Evolutionary conservation across 2,888 invertebrate genomes (phyloP).

Genomic region (Lithophane ornitopus): DNA sequence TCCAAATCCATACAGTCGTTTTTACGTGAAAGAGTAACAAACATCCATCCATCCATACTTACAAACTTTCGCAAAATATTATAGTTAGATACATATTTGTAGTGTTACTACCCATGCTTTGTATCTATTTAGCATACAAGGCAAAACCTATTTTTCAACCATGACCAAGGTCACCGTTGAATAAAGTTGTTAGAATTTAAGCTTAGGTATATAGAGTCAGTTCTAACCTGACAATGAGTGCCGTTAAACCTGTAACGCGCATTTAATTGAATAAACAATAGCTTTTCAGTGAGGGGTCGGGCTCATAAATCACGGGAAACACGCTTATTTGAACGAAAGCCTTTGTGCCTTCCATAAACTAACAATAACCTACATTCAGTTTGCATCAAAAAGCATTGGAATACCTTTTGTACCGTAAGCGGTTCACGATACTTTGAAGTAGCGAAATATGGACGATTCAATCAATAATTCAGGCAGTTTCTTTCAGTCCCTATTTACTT

Average conservation of each 20-base stretch:
- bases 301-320: slow-evolving; percentile 74
- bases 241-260: slow-evolving; percentile 59
- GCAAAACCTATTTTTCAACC: background rate
- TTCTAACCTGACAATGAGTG: slow-evolving; percentile 47
- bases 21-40: too few species aligned
- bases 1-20: too few species aligned
- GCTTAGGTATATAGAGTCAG: slow-evolving; percentile 9
- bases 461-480: slow-evolving; percentile 35
- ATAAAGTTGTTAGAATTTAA: background rate
- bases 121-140: background rate
- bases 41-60: too few species aligned
- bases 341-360: slow-evolving; percentile 64
- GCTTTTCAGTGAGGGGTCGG: slow-evolving; percentile 66
- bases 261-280: slow-evolving; percentile 76
- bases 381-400: slow-evolving; percentile 47
- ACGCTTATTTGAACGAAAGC: slow-evolving; percentile 68
- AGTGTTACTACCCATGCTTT: background rate
- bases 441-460: slow-evolving; percentile 23
- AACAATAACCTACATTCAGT: slow-evolving; percentile 62
- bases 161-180: background rate
- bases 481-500: slow-evolving; percentile 16
- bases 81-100: background rate
- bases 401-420: slow-evolving; percentile 47
- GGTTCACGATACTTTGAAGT: slow-evolving; percentile 20
- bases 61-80: too few species aligned